Percentiles rank a stretch among this genome's conserved stretches.
Conservation (phyloP, 2,888 invertebrate species). For the Carpatolechia fugitivella region DNA sequence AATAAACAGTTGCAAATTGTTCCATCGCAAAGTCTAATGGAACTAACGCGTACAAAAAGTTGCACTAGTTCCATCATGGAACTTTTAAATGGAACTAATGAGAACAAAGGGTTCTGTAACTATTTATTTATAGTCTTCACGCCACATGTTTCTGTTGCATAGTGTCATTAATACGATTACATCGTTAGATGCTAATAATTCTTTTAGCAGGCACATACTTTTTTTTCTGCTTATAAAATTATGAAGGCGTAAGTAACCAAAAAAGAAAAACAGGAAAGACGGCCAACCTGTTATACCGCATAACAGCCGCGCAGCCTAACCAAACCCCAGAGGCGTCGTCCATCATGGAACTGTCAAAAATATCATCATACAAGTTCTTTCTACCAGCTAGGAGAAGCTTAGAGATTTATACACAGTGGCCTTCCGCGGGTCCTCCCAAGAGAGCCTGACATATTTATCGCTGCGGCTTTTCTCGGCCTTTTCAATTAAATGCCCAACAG, state of each 20-base stretch:
- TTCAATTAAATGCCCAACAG: constrained; percentile 38
- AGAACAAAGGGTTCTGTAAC: too few species aligned
- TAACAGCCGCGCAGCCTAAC: constrained; percentile 10
- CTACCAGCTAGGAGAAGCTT: constrained; percentile 22
- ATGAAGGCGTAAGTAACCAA: background rate
- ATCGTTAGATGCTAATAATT: too few species aligned
- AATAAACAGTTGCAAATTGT: too few species aligned
- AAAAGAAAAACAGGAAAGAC: background rate
- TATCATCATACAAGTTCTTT: constrained; percentile 30
- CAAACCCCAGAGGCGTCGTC: constrained; percentile 19
- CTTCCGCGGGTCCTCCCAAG: constrained; percentile 24
- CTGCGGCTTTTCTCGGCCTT: constrained; percentile 25
- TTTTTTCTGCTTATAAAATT: too few species aligned
- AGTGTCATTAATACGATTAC: too few species aligned
- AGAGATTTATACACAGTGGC: constrained; percentile 28
- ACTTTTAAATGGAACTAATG: too few species aligned
- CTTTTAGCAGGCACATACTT: too few species aligned
- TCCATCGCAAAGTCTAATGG: too few species aligned
- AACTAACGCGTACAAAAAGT: too few species aligned
- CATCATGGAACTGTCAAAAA: constrained; percentile 36
- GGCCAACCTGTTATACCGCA: constrained; percentile 27
- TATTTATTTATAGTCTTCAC: too few species aligned
- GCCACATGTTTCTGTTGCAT: too few species aligned
- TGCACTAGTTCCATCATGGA: too few species aligned
- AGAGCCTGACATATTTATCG: constrained; percentile 40